Evolutionary conservation across 2,113 vertebrate species (phyloP).

Genomic region (Pandion haliaetus): DNA sequence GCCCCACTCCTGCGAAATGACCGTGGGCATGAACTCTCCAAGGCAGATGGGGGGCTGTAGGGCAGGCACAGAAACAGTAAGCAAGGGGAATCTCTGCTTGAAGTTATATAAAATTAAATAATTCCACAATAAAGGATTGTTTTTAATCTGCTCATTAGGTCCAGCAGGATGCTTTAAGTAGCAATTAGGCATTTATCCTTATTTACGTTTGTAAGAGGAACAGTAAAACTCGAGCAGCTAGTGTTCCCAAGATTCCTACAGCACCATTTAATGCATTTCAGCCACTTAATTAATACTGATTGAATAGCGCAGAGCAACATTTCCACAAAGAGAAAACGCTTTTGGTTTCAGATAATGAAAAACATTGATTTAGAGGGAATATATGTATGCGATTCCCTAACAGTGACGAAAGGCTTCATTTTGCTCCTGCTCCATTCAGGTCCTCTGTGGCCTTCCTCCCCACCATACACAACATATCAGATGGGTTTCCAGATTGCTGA

Average conservation of each 20-base stretch:
- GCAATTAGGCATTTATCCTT: constrained; percentile 39
- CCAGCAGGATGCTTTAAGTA: constrained; percentile 21
- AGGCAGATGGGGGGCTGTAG: not conserved
- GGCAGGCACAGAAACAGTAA: not conserved
- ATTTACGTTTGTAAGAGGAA: constrained; percentile 36
- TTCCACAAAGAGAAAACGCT: not conserved
- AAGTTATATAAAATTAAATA: not conserved
- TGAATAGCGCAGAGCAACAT: not conserved
- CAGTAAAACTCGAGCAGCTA: not conserved
- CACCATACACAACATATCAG: not conserved
- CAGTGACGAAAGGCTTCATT: not conserved
- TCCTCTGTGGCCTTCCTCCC: not conserved
- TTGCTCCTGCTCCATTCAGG: not conserved
- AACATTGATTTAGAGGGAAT: not conserved
- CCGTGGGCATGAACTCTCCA: rapidly evolving
- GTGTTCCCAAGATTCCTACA: not conserved
- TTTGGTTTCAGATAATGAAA: not conserved
- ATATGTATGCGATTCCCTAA: not conserved
- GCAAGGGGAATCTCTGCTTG: not conserved
- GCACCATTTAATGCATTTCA: not conserved
- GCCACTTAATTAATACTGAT: constrained; percentile 16
- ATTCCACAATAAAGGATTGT: not conserved
- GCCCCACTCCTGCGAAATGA: not conserved
- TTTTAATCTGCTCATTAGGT: constrained; percentile 15
- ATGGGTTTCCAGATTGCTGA: not conserved